A percentile compares a stretch with the other conserved stretches of the same genome.
Conservation (phyloP, 2,113 vertebrate species). For the Dipodomys spectabilis region DNA sequence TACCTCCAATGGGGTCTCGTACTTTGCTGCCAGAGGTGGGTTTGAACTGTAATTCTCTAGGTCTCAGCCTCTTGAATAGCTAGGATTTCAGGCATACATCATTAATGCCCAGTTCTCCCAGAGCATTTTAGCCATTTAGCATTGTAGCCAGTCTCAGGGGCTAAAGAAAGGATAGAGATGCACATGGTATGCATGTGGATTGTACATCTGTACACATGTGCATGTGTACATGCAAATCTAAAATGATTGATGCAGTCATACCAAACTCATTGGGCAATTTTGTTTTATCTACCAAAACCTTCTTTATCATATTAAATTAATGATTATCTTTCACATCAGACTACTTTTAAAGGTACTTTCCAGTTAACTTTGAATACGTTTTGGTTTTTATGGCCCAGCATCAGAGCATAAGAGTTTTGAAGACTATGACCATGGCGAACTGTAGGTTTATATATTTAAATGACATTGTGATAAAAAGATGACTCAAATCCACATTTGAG, state of each 20-base stretch:
- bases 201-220: neutral
- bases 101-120: too few relatives aligned
- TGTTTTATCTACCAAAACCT: neutral
- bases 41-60: too few relatives aligned
- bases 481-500: neutral
- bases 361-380: neutral
- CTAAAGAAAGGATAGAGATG: neutral
- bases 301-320: slow-evolving; percentile 19
- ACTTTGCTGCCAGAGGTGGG: too few relatives aligned
- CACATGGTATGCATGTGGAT: neutral
- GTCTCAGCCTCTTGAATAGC: too few relatives aligned
- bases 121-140: neutral
- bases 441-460: neutral
- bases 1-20: too few relatives aligned
- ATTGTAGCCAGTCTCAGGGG: neutral
- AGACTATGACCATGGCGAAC: neutral
- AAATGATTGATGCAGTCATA: neutral
- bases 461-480: neutral
- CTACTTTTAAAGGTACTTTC: neutral
- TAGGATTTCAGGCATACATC: too few relatives aligned
- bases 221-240: neutral
- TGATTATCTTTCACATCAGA: neutral
- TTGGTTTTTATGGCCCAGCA: neutral
- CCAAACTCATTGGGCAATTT: neutral
- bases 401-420: slow-evolving; percentile 13